Evolutionary conservation across 2,888 invertebrate species (phyloP), one percentile per base, ranked within the genome.

Genomic region (Stratiomys singularior): DNA sequence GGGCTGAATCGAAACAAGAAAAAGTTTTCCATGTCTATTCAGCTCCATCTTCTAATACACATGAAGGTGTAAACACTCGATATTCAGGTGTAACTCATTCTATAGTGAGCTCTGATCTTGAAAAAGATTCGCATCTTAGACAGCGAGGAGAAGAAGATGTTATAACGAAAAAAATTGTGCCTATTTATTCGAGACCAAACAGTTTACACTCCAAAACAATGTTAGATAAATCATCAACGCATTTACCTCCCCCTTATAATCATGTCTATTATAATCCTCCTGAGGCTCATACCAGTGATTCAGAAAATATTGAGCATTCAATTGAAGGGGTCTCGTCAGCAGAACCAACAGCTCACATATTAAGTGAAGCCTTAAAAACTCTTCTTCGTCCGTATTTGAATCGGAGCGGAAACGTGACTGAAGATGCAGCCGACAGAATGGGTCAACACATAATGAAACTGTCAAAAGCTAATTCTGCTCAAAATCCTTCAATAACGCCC

Each of bases 71-170:
- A 0, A 82, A 82, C 3, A 56, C 80, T 5, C 77, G 80, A 23
- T 86, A 86, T 80, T 81, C 86, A 0, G 86, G 83, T 0, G 85
- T 86, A 13, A 80, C 85, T 0, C 85, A 86, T 78, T 84, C 85
- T 11, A 74, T 60, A 58, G 23, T 37, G 11, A 56, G 9, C n/a
- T n/a, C n/a, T n/a, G 52, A 71, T 30, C 3, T n/a, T 25, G 25
- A 25, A 23, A 27, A 0, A 64, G 58, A 13, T 9, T 23, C 18
- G 7, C 7, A 11, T 18, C 5, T 7, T n/a, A n/a, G n/a, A n/a
- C n/a, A n/a, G n/a, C n/a, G n/a, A 1, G 47, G 44, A 28, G 46
- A 37, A 18, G 64, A 76, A 15, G 64, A 64, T 18, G 7, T 58
- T 13, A 18, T 23, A 0, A 64, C 28, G 11, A 63, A 46, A 37